Conservation (phyloP, 2,797 vertebrate species). For the Chiloscyllium punctatum region DNA sequence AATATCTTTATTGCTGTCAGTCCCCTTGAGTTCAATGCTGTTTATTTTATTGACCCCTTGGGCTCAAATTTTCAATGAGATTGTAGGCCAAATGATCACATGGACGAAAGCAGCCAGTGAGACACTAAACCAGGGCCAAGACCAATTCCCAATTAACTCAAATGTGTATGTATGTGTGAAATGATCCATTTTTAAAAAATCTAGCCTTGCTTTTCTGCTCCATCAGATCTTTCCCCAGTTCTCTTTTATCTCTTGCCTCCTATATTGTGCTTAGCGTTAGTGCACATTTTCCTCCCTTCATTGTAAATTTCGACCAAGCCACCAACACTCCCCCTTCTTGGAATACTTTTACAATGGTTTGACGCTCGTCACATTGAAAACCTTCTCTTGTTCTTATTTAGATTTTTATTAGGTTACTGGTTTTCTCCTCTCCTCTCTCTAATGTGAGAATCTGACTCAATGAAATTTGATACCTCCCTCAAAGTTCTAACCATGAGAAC, state of each 20-base stretch:
- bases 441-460: no score
- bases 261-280: background rate
- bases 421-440: background rate
- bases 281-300: background rate
- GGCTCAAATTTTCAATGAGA: conserved; percentile 20
- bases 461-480: background rate
- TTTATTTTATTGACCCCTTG: conserved; percentile 35
- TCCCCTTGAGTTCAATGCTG: background rate
- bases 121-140: background rate
- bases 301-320: background rate
- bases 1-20: conserved; percentile 31
- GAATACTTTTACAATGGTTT: background rate
- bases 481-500: background rate
- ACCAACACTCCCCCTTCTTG: background rate
- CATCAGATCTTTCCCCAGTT: background rate
- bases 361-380: background rate
- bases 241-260: background rate
- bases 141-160: background rate
- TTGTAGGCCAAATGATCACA: background rate
- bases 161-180: background rate
- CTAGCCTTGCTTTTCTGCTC: background rate
- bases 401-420: background rate
- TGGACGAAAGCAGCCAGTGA: background rate
- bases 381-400: background rate
- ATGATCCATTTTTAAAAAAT: background rate